Evolutionary conservation across 2,113 vertebrate genomes (phyloP).

Genomic region (Campylorhamphus procurvoides): DNA sequence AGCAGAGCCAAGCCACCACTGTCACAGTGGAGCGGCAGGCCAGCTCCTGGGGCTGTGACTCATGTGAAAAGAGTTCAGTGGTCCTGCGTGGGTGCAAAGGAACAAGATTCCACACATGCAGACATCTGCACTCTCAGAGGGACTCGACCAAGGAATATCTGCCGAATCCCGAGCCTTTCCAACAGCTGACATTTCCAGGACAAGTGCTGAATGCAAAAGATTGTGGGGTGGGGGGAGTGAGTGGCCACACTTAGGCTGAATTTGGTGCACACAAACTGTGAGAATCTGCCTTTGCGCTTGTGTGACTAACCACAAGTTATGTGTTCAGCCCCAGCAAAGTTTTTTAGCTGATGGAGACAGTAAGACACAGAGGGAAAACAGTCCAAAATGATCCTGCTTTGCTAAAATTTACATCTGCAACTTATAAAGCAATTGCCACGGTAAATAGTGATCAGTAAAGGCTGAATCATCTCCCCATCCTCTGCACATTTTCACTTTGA

Average conservation of each 20-base stretch:
- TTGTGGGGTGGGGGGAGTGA: background rate
- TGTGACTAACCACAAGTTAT: background rate
- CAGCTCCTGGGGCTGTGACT: background rate
- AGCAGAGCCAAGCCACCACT: background rate
- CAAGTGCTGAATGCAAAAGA: fast-evolving
- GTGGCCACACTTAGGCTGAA: background rate
- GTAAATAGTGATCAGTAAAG: slow-evolving; percentile 30
- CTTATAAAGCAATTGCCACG: slow-evolving; percentile 29
- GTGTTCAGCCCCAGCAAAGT: background rate
- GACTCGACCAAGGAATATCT: background rate
- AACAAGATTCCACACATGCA: background rate
- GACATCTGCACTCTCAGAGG: background rate
- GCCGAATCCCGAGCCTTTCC: background rate
- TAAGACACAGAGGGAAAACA: background rate
- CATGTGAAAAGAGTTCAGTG: background rate
- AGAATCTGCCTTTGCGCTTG: background rate
- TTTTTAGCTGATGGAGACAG: background rate
- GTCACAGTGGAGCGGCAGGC: background rate
- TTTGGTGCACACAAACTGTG: background rate
- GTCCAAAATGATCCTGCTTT: background rate
- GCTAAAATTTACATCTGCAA: slow-evolving; percentile 35
- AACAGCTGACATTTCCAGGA: background rate
- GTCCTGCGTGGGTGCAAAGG: background rate
- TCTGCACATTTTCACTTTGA: slow-evolving; percentile 63
- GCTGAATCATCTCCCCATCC: slow-evolving; percentile 59